These are phyloP conservation scores for Lobophora halterata DNA, from an alignment of 2,888 invertebrate species.

Conservation along the genomic window DNA sequence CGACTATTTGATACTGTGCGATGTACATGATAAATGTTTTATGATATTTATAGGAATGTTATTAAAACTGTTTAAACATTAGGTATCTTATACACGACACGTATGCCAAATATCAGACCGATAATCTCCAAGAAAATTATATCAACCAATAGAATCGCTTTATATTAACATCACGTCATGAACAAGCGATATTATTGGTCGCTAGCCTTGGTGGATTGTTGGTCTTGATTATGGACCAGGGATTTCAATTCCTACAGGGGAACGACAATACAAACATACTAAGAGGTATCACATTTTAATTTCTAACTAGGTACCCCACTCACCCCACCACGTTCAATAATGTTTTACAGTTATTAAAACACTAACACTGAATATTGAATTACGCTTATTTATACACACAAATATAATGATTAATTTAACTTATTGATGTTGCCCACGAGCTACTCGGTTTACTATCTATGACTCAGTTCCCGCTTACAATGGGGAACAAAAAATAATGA, in stretches of 20 bases:
- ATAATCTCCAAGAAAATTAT: too few species aligned
- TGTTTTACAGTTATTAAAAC: conserved; percentile 40
- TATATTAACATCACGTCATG: too few species aligned
- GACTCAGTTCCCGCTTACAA: too few species aligned
- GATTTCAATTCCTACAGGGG: conserved; percentile 42
- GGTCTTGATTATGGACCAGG: conserved; percentile 25
- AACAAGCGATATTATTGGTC: too few species aligned
- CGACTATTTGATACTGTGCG: conserved; percentile 45
- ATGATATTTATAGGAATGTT: conserved; percentile 40
- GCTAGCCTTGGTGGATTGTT: too few species aligned
- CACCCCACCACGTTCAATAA: conserved; percentile 29
- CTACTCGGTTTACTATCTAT: too few species aligned
- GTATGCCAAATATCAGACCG: conserved; percentile 8
- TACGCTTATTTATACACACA: conserved; percentile 41
- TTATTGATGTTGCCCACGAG: conserved; percentile 8
- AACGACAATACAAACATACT: conserved; percentile 49
- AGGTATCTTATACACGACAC: conserved; percentile 16
- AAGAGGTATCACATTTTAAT: conserved; percentile 55
- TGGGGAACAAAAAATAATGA: too few species aligned
- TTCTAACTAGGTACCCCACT: conserved; percentile 50
- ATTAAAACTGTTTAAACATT: conserved; percentile 30
- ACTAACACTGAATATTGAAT: conserved; percentile 50
- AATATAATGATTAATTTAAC: conserved; percentile 31
- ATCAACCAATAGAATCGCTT: too few species aligned
- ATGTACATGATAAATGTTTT: conserved; percentile 46